Conservation (phyloP, 2,888 invertebrate genomes). For the Protonemura montana region DNA sequence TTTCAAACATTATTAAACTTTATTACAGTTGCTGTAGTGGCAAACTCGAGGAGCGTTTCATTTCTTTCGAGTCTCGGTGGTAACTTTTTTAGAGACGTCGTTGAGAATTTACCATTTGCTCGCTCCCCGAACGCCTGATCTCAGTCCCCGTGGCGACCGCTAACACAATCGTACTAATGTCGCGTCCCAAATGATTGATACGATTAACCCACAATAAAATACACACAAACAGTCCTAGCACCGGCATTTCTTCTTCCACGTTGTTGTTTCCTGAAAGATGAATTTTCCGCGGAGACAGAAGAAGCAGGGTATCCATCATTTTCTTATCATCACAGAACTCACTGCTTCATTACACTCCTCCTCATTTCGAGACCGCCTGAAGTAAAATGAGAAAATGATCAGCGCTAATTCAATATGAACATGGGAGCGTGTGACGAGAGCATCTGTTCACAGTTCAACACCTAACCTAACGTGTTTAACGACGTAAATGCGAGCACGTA, state of each 20-base stretch:
- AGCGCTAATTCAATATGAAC: background rate
- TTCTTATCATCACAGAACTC: background rate
- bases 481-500: background rate
- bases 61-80: background rate
- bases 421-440: background rate
- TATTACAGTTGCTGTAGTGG: background rate
- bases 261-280: background rate
- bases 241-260: background rate
- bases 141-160: background rate
- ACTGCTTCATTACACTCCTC: background rate
- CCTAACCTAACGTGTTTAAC: background rate
- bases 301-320: conserved; percentile 27
- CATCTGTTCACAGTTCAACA: background rate
- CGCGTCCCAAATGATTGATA: background rate
- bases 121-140: background rate
- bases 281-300: background rate
- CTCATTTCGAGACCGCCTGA: background rate
- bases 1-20: conserved; percentile 27
- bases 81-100: background rate
- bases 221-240: background rate
- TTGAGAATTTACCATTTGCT: background rate
- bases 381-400: background rate
- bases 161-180: background rate
- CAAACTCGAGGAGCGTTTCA: background rate
- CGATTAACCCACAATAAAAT: background rate